These are phyloP conservation scores for Ameiurus melas DNA, from an alignment of 2,113 vertebrate genomes.

Conservation along the genomic window DNA sequence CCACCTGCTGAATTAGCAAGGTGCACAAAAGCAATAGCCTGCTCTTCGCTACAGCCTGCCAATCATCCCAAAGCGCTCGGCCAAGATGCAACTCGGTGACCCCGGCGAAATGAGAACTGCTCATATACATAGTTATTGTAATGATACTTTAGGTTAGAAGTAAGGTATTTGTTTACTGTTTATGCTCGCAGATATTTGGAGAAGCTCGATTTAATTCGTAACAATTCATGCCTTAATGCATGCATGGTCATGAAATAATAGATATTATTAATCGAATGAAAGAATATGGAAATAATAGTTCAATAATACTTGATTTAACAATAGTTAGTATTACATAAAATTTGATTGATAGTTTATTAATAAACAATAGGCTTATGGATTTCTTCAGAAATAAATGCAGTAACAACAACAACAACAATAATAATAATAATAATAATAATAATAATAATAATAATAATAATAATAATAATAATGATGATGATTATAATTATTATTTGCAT, in stretches of 20 bases:
- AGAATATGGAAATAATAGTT: background rate
- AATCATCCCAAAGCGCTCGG: conserved; percentile 33
- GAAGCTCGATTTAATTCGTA: background rate
- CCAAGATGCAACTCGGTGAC: conserved; percentile 7
- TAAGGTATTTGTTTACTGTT: conserved; percentile 16
- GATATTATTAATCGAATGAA: background rate
- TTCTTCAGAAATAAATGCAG: background rate
- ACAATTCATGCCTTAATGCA: background rate
- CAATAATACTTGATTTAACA: background rate
- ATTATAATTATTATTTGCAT: background rate
- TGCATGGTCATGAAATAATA: background rate
- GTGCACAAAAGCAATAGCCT: conserved; percentile 54
- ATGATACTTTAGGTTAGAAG: conserved; percentile 8
- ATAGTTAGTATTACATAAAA: conserved; percentile 2
- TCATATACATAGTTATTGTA: conserved; percentile 34
- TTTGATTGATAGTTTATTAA: background rate
- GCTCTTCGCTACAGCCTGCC: conserved; percentile 49
- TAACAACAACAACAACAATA: background rate
- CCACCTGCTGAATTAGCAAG: conserved; percentile 58
- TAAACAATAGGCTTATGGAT: background rate
- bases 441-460: no score
- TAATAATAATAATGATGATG: no score
- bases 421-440: no score
- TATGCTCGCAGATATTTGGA: background rate
- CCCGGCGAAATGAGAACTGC: conserved; percentile 28